Percentiles rank a stretch among this genome's conserved stretches.
Conservation (phyloP, 2,888 invertebrate species). For the Platycheirus rosarum region DNA sequence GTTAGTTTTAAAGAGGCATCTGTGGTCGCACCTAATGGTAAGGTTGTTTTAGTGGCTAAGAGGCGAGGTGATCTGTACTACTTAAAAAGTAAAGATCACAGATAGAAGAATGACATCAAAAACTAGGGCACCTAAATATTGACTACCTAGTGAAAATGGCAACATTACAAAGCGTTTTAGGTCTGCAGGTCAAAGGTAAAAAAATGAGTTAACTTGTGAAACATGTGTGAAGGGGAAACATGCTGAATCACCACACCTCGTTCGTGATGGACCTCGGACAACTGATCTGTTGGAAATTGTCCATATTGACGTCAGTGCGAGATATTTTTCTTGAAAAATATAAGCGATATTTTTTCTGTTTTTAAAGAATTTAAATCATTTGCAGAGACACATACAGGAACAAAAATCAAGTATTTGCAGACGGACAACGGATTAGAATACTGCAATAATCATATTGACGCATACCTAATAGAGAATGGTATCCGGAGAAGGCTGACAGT, state of each 20-base stretch:
- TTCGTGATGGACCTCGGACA: slow-evolving; percentile 17
- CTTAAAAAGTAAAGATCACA: slow-evolving; percentile 4
- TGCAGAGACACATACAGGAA: slow-evolving; percentile 24
- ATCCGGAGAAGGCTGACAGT: slow-evolving; percentile 56
- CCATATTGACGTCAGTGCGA: slow-evolving; percentile 13
- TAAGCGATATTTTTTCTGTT: no score
- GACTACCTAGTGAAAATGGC: background rate
- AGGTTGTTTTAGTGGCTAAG: slow-evolving; percentile 11
- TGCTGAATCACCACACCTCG: slow-evolving; percentile 14
- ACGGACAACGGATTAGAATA: slow-evolving; percentile 44
- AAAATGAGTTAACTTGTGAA: slow-evolving; percentile 13
- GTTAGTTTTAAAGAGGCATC: slow-evolving; percentile 10
- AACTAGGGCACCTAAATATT: slow-evolving; percentile 10
- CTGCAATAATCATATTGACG: slow-evolving; percentile 40
- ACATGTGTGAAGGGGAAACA: slow-evolving; percentile 9
- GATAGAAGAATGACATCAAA: slow-evolving; percentile 17
- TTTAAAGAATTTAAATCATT: no score
- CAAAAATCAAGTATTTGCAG: slow-evolving; percentile 38
- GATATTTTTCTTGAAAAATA: no score
- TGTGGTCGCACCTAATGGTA: slow-evolving; percentile 3
- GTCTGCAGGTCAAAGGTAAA: slow-evolving; percentile 5
- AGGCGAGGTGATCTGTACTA: slow-evolving; percentile 9
- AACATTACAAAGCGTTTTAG: background rate
- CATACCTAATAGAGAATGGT: slow-evolving; percentile 32
- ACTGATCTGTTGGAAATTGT: slow-evolving; percentile 12